Base-by-base conservation (phyloP, 2,113 vertebrate species). In the Hemiprocne comata region DNA sequence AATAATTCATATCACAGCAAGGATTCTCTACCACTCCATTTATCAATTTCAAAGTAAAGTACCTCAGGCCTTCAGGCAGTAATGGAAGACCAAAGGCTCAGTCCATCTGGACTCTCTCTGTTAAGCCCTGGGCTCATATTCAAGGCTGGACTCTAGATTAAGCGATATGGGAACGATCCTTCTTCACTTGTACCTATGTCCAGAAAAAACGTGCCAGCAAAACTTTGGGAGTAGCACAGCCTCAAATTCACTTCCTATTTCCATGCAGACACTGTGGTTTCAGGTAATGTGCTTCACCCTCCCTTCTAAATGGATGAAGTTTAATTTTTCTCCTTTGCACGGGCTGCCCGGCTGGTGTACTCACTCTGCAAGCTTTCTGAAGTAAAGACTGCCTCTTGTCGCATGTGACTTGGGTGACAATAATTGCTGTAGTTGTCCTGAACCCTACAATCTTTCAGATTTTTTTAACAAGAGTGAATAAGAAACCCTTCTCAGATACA, bases 1-100 rank as follows among this genome's bases (percentile, higher is more conserved):
- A 97, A 96, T 93, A 95, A 95, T 96, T 95, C 86, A 51, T 93
- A 97, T 83, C 85, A 87, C 76, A 95, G 90, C 66, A 90, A 87
- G 72, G 77, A 7, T 57, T 65, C 71, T 71, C 51, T 16, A 58
- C 53, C 51, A 72, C 42, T 50, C 31, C 78, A 87, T 65, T 83
- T 86, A 94, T 89, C 95, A 94, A 42, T 94, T 94, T 89, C 73
- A 72, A 90, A 93, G 70, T 53, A 38, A 93, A 88, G 60, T 60
- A 70, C 29, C 33, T 87, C 60, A 95, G 79, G 64, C 48, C n/a
- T 48, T 7, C 11, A 46, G 36, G 44, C 40, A 36, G 28, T 19
- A 61, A 53, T 4, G 28, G 57, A 6, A 67, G 36, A 42, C 77
- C 1, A 2, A 80, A 83, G 34, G 38, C 50, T 88, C 51, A 66